These are phyloP conservation scores for Tachina grossa DNA, from an alignment of 2,888 invertebrate species.

Conservation along the genomic window DNA sequence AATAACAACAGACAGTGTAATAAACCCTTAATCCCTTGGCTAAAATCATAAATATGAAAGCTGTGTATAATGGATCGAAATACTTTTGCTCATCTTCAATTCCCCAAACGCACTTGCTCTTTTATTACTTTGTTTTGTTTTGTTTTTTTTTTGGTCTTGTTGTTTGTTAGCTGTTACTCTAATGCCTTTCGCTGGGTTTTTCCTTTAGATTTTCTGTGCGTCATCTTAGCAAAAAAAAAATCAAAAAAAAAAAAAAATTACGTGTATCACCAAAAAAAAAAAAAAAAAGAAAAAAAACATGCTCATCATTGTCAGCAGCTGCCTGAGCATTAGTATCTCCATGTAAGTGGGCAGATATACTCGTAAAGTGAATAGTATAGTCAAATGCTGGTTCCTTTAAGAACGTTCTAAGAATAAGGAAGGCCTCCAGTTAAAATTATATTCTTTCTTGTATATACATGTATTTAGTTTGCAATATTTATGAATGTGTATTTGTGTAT, in stretches of 20 bases:
- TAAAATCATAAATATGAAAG: constrained; percentile 71
- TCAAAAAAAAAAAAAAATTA: constrained; percentile 46
- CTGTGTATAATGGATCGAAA: constrained; percentile 68
- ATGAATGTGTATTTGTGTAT: neutral
- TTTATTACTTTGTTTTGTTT: constrained; percentile 25
- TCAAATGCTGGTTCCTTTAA: constrained; percentile 32
- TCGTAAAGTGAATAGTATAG: constrained; percentile 41
- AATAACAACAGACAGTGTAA: constrained; percentile 60
- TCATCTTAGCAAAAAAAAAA: constrained; percentile 19
- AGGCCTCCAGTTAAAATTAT: constrained; percentile 58
- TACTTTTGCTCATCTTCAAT: constrained; percentile 66
- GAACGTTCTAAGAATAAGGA: constrained; percentile 38
- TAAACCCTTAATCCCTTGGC: constrained; percentile 70
- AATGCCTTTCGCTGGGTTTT: neutral
- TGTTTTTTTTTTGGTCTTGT: constrained; percentile 26
- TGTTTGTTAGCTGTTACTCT: neutral
- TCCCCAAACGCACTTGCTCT: constrained; percentile 65
- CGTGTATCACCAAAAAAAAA: constrained; percentile 42
- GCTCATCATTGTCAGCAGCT: constrained; percentile 27
- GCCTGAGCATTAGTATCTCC: constrained; percentile 9
- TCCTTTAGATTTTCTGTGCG: constrained; percentile 38
- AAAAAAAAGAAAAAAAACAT: constrained; percentile 1
- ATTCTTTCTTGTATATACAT: constrained; percentile 23
- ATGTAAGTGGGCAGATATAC: constrained; percentile 59
- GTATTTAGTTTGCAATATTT: constrained; percentile 2